Base-by-base conservation (phyloP, 2,888 invertebrate species). In the Idaea aversata region DNA sequence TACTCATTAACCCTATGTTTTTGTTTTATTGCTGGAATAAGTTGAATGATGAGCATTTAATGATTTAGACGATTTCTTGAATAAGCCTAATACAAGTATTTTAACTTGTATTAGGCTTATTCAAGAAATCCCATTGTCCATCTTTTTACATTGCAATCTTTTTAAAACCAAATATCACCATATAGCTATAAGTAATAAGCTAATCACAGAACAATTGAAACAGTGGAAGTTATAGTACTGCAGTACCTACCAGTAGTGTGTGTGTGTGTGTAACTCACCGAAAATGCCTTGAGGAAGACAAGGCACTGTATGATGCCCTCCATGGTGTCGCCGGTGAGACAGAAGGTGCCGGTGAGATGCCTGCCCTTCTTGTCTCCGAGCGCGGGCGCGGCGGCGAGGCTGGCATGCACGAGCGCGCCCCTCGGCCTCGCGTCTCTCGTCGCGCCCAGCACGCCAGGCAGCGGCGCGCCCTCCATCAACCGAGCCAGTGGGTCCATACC, bases 271-370 rank as follows among this genome's bases (percentile, higher is more conserved):
- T 65, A 57, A 94, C 97, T 96, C 94, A 98, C 98, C 96, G 97
- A 97, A 88, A 97, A 97, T 59, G 97, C 97, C 91, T 97, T 98
- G 84, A 97, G 95, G 93, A 97, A 97, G 79, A 98, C 98, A 81
- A 98, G 94, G 88, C 97, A 97, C 93, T 98, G 97, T 85, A 98
- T 97, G 84, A 98, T 97, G 77, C 97, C 97, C 86, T 98, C 97
- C 97, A 98, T 97, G 69, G 97, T 97, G 90, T 97, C 97, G 65
- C 97, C 97, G 61, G 97, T 97, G 69, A 97, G 95, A 83, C 97
- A 97, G 91, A 98, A 97, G 64, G 97, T 97, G 77, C 97, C 97
- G 16, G 97, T 97, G 72, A 97, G 94, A 84, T 97, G 97, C 72
- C 97, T 94, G 74, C 96, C 96, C 84, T 96, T 96, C 80, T 96